Conservation (phyloP, 2,888 invertebrate genomes). For the Empis livida region DNA sequence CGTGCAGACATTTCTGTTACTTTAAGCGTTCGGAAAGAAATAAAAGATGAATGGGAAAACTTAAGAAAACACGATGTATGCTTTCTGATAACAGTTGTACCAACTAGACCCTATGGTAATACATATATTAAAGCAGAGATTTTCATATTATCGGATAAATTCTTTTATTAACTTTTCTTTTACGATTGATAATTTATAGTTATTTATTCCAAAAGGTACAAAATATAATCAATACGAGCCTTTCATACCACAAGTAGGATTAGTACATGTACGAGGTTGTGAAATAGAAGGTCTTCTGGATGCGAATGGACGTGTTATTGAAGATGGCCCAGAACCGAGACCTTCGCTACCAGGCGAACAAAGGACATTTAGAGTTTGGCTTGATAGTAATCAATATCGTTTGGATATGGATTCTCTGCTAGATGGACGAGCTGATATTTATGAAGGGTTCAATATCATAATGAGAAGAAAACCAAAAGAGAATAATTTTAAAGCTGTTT, state of each 20-base stretch:
- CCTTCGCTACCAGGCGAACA: slow-evolving; percentile 79
- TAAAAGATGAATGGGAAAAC: slow-evolving; percentile 94
- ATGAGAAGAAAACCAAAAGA: slow-evolving; percentile 99
- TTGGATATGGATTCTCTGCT: slow-evolving; percentile 76
- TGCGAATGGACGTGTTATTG: slow-evolving; percentile 86
- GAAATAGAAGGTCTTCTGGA: slow-evolving; percentile 98
- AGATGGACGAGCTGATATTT: slow-evolving; percentile 58
- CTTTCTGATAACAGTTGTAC: slow-evolving; percentile 85
- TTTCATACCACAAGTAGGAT: slow-evolving; percentile 85
- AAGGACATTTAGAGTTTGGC: slow-evolving; percentile 82
- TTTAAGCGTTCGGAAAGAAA: slow-evolving; percentile 76
- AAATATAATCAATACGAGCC: slow-evolving; percentile 70
- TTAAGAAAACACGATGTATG: slow-evolving; percentile 96
- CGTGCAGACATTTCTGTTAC: slow-evolving; percentile 91
- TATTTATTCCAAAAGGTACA: slow-evolving; percentile 41
- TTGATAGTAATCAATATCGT: slow-evolving; percentile 96
- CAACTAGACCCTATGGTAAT: slow-evolving; percentile 67
- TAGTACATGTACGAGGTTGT: slow-evolving; percentile 88
- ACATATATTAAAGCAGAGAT: too few species aligned
- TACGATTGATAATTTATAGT: not conserved
- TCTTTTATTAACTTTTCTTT: too few species aligned
- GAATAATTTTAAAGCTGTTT: slow-evolving; percentile 98
- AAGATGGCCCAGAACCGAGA: slow-evolving; percentile 86
- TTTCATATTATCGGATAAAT: too few species aligned
- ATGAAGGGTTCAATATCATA: slow-evolving; percentile 89